These are phyloP conservation scores for Dicyrtoma fusca DNA, from an alignment of 2,888 invertebrate genomes.

Conservation along the genomic window DNA sequence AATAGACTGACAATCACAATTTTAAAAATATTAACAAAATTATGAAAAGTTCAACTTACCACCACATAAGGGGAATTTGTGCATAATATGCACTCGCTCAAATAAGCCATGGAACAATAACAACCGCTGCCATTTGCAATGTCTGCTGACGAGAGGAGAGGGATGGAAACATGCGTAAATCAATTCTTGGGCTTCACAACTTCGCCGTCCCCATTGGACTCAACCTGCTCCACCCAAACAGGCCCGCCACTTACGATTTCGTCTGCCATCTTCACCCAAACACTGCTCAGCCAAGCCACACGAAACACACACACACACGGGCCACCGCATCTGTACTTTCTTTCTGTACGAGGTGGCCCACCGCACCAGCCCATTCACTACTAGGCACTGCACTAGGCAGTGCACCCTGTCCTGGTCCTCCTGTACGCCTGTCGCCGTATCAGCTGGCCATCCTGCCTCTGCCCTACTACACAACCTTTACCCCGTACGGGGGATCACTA, in stretches of 20 bases:
- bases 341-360: not conserved
- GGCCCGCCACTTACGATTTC: conserved; percentile 26
- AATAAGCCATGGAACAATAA: conserved; percentile 93
- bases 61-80: conserved; percentile 62
- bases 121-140: conserved; percentile 99
- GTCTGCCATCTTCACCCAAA: conserved; percentile 17
- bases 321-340: not conserved
- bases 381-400: not conserved
- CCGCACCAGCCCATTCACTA: not conserved
- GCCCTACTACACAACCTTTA: no score
- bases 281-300: no score
- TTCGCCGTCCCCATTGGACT: conserved; percentile 60
- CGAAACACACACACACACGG: not conserved
- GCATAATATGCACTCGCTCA: conserved; percentile 63
- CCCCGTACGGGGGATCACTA: no score
- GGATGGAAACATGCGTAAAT: conserved; percentile 69
- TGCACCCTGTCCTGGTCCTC: no score
- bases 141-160: conserved; percentile 60
- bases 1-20: conserved; percentile 14
- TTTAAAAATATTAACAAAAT: conserved; percentile 28
- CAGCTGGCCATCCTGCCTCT: no score
- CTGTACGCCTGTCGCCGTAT: no score
- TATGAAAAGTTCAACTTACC: conserved; percentile 58
- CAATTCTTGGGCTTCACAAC: conserved; percentile 60
- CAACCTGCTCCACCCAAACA: conserved; percentile 23